Evolutionary conservation across 2,888 invertebrate genomes (phyloP).

Genomic region (Seira sanloemensis): DNA sequence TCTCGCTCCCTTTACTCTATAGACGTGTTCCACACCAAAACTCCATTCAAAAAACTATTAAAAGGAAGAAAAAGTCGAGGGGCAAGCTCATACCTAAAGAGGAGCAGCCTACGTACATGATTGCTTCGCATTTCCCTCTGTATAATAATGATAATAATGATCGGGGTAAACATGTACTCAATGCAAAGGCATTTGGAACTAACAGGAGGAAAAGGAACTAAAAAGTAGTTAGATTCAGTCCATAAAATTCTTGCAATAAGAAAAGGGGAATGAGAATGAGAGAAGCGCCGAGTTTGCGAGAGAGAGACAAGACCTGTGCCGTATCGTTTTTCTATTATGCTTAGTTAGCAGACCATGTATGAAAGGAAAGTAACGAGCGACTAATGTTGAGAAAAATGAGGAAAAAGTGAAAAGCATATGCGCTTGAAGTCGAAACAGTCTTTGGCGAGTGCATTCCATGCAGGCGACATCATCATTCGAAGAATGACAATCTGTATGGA

Average conservation of each 20-base stretch:
- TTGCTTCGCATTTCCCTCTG: slow-evolving; percentile 34
- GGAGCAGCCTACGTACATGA: slow-evolving; percentile 23
- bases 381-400: slow-evolving; percentile 10
- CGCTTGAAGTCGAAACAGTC: slow-evolving; percentile 11
- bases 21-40: slow-evolving; percentile 10
- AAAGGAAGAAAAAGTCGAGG: slow-evolving; percentile 32
- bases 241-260: slow-evolving; percentile 44
- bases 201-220: slow-evolving; percentile 12
- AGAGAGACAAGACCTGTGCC: slow-evolving; percentile 16
- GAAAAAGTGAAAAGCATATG: background rate
- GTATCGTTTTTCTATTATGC: slow-evolving; percentile 45
- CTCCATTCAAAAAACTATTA: slow-evolving; percentile 18
- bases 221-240: slow-evolving; percentile 41
- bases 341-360: slow-evolving; percentile 27
- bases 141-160: slow-evolving; percentile 12
- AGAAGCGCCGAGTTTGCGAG: too few relatives aligned
- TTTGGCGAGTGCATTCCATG: background rate
- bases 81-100: slow-evolving; percentile 38
- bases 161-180: slow-evolving; percentile 14
- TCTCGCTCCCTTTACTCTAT: slow-evolving; percentile 19
- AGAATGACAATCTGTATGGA: slow-evolving; percentile 19
- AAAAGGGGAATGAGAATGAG: background rate
- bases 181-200: slow-evolving; percentile 10
- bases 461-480: background rate
- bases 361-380: slow-evolving; percentile 39